A percentile compares a stretch with the other conserved stretches of the same genome.
Evolutionary conservation across 2,797 vertebrate genomes (phyloP).

Genomic region (Pangasius larnaudii): DNA sequence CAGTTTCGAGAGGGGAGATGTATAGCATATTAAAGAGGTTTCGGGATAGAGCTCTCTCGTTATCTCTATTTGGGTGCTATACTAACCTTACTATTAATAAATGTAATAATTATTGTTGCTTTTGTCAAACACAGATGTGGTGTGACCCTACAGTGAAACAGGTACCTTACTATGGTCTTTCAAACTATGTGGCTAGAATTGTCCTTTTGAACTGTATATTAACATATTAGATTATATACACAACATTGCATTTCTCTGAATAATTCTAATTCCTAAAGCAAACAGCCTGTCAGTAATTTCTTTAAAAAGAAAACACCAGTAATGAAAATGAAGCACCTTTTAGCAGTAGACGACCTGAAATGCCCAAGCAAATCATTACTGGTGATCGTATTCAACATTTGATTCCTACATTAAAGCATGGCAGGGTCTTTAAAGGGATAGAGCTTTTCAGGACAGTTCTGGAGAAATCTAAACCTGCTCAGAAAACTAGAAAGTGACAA

Average conservation of each 20-base stretch:
- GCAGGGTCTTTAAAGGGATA: slow-evolving; percentile 36
- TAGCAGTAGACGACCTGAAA: slow-evolving; percentile 16
- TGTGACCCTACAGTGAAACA: slow-evolving; percentile 2
- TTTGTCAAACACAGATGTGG: not conserved
- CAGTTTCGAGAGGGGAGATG: not conserved
- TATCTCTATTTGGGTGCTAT: slow-evolving; percentile 8
- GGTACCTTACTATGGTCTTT: not conserved
- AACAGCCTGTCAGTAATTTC: not conserved
- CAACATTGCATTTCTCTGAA: slow-evolving; percentile 1
- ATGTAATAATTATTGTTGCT: not conserved
- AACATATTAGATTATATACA: slow-evolving; percentile 24
- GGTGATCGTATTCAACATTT: slow-evolving; percentile 8
- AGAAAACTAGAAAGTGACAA: slow-evolving; percentile 43
- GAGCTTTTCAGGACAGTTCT: slow-evolving; percentile 30
- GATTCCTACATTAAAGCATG: slow-evolving; percentile 39
- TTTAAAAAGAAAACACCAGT: slow-evolving; percentile 7
- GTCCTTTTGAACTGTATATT: not conserved
- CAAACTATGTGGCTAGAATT: slow-evolving; percentile 18
- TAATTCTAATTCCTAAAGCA: slow-evolving; percentile 18
- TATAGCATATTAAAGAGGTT: not conserved
- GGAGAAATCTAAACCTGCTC: slow-evolving; percentile 4
- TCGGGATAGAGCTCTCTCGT: not conserved
- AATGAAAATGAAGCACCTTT: slow-evolving; percentile 36
- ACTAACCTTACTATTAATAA: slow-evolving; percentile 9
- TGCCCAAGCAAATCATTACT: not conserved